These are phyloP conservation scores for Sinocyclocheilus grahami DNA, from an alignment of 2,113 vertebrate genomes.

Conservation along the genomic window DNA sequence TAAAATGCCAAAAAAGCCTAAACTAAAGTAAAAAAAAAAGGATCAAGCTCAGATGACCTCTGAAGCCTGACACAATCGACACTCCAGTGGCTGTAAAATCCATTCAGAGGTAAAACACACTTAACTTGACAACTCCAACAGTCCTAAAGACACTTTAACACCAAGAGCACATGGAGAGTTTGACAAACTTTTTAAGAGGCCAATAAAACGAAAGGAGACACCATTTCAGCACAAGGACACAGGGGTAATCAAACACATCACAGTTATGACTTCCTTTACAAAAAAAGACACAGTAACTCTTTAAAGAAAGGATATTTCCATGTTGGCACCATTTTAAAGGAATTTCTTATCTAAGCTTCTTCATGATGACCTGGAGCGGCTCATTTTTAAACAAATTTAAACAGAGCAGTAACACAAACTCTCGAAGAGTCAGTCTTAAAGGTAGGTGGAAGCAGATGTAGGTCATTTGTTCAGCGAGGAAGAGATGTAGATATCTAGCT, in stretches of 20 bases:
- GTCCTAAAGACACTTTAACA: slow-evolving; percentile 33
- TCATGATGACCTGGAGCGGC: slow-evolving; percentile 47
- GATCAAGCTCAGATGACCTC: slow-evolving; percentile 1
- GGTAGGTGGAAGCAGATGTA: slow-evolving; percentile 62
- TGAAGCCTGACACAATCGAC: not conserved
- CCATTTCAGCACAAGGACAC: slow-evolving; percentile 51
- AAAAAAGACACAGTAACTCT: slow-evolving; percentile 33
- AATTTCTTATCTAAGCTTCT: slow-evolving; percentile 38
- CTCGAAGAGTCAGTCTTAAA: slow-evolving; percentile 40
- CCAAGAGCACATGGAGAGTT: slow-evolving; percentile 28
- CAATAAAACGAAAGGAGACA: slow-evolving; percentile 53
- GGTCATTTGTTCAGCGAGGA: slow-evolving; percentile 61
- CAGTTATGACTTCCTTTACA: slow-evolving; percentile 24
- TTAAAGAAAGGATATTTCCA: slow-evolving; percentile 38
- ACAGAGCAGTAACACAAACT: slow-evolving; percentile 30
- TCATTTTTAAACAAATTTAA: slow-evolving; percentile 30
- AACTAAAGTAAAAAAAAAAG: not conserved
- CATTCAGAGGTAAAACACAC: slow-evolving; percentile 2
- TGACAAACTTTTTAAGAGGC: slow-evolving; percentile 39
- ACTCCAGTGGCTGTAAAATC: slow-evolving; percentile 35
- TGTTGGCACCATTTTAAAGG: slow-evolving; percentile 34
- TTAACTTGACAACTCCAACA: slow-evolving; percentile 27
- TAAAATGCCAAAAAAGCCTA: not conserved
- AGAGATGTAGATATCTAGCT: slow-evolving; percentile 62
- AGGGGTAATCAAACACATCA: slow-evolving; percentile 3